These are phyloP conservation scores for Peromyscus leucopus DNA, from an alignment of 2,113 vertebrate genomes.

Conservation along the genomic window DNA sequence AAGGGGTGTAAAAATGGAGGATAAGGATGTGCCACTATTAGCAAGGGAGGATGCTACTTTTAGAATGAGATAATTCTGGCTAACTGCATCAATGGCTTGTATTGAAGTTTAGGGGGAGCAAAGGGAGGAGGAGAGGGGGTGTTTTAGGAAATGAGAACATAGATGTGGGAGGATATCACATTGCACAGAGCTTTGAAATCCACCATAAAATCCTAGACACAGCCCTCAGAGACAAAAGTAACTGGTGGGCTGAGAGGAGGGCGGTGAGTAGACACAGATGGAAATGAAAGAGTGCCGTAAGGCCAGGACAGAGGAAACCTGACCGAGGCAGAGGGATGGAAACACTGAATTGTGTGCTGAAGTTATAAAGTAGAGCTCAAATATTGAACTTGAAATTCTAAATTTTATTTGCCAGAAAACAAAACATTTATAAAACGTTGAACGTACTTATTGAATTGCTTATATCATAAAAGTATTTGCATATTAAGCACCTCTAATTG, in stretches of 20 bases:
- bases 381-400: neutral
- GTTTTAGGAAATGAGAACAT: conserved; percentile 74
- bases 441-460: neutral
- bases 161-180: conserved; percentile 68
- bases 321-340: neutral
- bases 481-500: neutral
- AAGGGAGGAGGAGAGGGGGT: conserved; percentile 68
- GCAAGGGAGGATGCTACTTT: conserved; percentile 53
- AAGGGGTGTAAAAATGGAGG: conserved; percentile 12
- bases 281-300: neutral
- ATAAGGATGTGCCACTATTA: neutral
- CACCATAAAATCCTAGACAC: conserved; percentile 59
- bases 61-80: conserved; percentile 50
- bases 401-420: neutral
- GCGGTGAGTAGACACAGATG: conserved; percentile 19
- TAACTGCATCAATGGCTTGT: conserved; percentile 18
- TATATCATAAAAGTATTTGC: neutral
- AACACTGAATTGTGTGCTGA: neutral
- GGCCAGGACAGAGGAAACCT: neutral
- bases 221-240: conserved; percentile 34
- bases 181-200: conserved; percentile 74
- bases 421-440: neutral
- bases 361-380: neutral
- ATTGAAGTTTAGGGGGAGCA: conserved; percentile 51
- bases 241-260: conserved; percentile 29